A percentile compares a stretch with the other conserved stretches of the same genome.
phyloP scores from a whole-genome alignment of 1,140 invertebrate species.

The Anastatus disparis region DNA sequence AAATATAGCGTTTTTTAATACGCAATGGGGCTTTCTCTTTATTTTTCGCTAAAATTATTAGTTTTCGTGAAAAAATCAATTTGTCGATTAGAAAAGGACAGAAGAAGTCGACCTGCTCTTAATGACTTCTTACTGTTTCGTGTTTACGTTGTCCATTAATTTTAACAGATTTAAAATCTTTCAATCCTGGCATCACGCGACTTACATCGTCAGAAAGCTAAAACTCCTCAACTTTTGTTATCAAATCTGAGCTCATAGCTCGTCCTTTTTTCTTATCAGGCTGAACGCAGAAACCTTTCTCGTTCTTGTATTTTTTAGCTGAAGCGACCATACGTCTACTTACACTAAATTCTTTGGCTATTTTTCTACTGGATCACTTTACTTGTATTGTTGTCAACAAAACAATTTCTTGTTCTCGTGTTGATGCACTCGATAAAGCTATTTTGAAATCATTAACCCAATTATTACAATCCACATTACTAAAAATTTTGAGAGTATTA shows the following conservation, averaged over 20 bases:
- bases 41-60: too few relatives aligned
- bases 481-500: too few relatives aligned
- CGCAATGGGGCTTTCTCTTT: too few relatives aligned
- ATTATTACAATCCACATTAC: background rate
- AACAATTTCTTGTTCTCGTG: constrained; percentile 5
- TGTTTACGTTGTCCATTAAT: background rate
- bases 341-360: background rate
- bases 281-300: background rate
- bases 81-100: too few relatives aligned
- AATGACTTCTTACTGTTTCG: background rate
- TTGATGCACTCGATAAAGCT: background rate
- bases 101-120: too few relatives aligned
- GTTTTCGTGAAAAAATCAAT: too few relatives aligned
- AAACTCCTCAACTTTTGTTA: constrained; percentile 7
- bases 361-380: constrained; percentile 13
- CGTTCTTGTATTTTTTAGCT: background rate
- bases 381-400: constrained; percentile 19
- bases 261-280: constrained; percentile 3
- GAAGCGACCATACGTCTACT: background rate
- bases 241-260: background rate
- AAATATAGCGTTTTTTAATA: too few relatives aligned
- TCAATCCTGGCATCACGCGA: constrained; percentile 13
- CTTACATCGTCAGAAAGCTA: constrained; percentile 10
- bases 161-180: constrained; percentile 19
- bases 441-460: constrained; percentile 18